These are phyloP conservation scores for Lycaena phlaeas DNA, from an alignment of 2,888 invertebrate genomes.

Conservation along the genomic window DNA sequence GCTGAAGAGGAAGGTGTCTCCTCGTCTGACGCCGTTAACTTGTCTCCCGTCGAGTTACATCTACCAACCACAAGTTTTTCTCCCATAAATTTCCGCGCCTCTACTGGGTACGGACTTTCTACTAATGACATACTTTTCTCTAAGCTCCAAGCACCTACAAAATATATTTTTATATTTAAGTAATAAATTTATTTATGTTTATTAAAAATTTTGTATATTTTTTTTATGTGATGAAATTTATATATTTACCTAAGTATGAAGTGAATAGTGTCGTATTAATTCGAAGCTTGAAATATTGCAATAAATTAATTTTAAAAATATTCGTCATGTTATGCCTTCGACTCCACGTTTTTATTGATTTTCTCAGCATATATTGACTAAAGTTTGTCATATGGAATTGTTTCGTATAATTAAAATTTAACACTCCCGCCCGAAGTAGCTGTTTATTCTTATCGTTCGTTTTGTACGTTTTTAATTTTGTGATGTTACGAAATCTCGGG, in stretches of 20 bases:
- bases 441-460: conserved; percentile 28
- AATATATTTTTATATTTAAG: background rate
- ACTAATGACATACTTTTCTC: conserved; percentile 43
- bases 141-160: conserved; percentile 43
- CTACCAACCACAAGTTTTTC: conserved; percentile 59
- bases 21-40: conserved; percentile 41
- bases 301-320: conserved; percentile 29
- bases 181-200: too few species aligned
- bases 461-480: conserved; percentile 34
- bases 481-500: conserved; percentile 39
- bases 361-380: conserved; percentile 32
- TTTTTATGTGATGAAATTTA: too few species aligned
- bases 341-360: conserved; percentile 24
- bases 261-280: conserved; percentile 52
- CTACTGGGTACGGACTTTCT: conserved; percentile 45
- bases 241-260: conserved; percentile 41
- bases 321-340: conserved; percentile 16
- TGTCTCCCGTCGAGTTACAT: conserved; percentile 54
- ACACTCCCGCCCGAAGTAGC: conserved; percentile 36
- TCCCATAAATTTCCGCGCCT: conserved; percentile 50
- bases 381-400: conserved; percentile 41
- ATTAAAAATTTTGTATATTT: too few species aligned
- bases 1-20: conserved; percentile 58
- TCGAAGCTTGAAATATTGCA: conserved; percentile 59
- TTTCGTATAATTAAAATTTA: conserved; percentile 39